phyloP scores from a whole-genome alignment of 2,797 vertebrate species.

The Lutjanus campechanus region DNA sequence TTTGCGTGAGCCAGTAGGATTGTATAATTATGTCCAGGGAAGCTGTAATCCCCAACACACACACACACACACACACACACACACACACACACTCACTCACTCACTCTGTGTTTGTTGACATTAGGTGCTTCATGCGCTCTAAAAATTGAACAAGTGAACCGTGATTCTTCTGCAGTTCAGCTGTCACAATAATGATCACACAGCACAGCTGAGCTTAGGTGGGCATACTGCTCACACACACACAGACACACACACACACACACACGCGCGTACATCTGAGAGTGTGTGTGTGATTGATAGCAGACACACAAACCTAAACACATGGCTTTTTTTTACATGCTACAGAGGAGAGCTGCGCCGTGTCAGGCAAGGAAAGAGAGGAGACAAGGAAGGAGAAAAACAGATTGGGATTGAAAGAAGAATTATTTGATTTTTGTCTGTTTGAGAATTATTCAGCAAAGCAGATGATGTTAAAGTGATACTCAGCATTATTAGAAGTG shows the following conservation, averaged over 20 bases:
- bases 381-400: background rate
- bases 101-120: constrained; percentile 64
- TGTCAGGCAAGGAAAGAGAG: constrained; percentile 28
- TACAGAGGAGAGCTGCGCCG: constrained; percentile 2
- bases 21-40: constrained; percentile 75
- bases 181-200: constrained; percentile 80
- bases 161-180: constrained; percentile 78
- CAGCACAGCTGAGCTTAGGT: constrained; percentile 76
- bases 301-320: constrained; percentile 34
- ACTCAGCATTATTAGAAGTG: too few relatives aligned
- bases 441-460: background rate
- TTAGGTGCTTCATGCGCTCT: constrained; percentile 78
- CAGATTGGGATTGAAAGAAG: background rate
- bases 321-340: constrained; percentile 34
- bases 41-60: constrained; percentile 63
- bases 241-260: constrained; percentile 29
- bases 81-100: constrained; percentile 36
- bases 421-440: background rate
- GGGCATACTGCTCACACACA: constrained; percentile 33
- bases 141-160: constrained; percentile 80
- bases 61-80: constrained; percentile 48
- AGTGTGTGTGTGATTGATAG: constrained; percentile 39
- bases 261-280: constrained; percentile 1
- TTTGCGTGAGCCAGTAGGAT: constrained; percentile 63
- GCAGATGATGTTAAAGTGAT: background rate